Evolutionary conservation across 2,888 invertebrate species (phyloP), one percentile per base, ranked within the genome.

Genomic region (Apamea anceps): DNA sequence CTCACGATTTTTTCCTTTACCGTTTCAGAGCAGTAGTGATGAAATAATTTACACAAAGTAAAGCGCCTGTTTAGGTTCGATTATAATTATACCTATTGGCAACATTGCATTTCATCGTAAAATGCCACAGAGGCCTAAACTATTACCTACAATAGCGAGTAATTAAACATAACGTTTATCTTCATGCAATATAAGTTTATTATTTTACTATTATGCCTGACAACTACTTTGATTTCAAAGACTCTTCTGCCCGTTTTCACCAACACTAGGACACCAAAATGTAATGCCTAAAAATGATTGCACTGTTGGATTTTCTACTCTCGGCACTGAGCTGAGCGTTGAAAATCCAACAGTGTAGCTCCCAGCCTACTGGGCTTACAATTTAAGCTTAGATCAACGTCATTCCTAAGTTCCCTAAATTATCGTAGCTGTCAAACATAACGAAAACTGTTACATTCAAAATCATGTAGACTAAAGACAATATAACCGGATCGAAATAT

Each of bases 401-500:
- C 0, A 8, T 51, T 12, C 48, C 15, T 3, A 7, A 0, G 32
- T 54, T 62, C 48, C 1, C 4, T n/a, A 72, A 66, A 37, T 28
- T 25, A 54, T 63, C 3, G 45, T n/a, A n/a, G 57, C 37, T 89
- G 71, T 73, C 71, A 82, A 75, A 81, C 75, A 70, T 63, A 74
- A 66, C 66, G 60, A 57, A 60, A 70, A 60, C 32, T 10, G 18
- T 71, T 10, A 70, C 1, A 48, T 67, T 75, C 18, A 80, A 57
- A 75, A 77, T 63, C 54, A 18, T 82, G 81, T 80, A 82, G 80
- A 85, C 81, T 88, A 85, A 89, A 89, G 93, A 94, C 95, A 94
- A 94, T 94, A 93, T 91, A 88, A 89, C 80, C 80, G 88, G 86
- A 92, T 85, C 85, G 87, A 91, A 92, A 88, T 87, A 85, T 89